Evolutionary conservation across 2,888 invertebrate species (phyloP), one percentile per base, ranked within the genome.

Genomic region (Drosophila subsilvestris): DNA sequence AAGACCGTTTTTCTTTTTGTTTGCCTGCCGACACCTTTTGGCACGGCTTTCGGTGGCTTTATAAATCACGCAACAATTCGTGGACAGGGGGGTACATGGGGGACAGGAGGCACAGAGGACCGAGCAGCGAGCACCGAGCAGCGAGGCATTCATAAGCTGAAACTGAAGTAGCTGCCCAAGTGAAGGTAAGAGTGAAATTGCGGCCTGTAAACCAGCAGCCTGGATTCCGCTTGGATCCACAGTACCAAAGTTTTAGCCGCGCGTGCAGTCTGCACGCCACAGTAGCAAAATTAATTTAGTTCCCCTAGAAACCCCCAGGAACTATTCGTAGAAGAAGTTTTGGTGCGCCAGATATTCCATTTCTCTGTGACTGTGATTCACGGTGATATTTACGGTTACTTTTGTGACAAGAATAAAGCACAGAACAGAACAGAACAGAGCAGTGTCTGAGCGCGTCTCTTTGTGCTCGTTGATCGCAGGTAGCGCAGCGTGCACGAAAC

Each of bases 41-140:
- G 43, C 32, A 14, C 20, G 22, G 5, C 2, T 32, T 45, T 51
- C 1, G 50, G 32, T 37, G 50, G 42, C 51, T 57, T 70, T 53
- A 79, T 75, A 79, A 80, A 79, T 79, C 82, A 79, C 55, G 47
- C 51, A 49, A 20, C 51, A 65, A 66, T 65, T 81, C 59, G 37
- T 66, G 57, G 55, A 27, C 25, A 12, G 22, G 22, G 2, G 20
- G 2, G 3, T 22, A 22, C 22, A 22, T 0, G 22, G 32, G 3
- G 32, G 37, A 12, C 37, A n/a, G n/a, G n/a, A n/a, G n/a, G n/a
- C n/a, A n/a, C n/a, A n/a, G n/a, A n/a, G n/a, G n/a, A n/a, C n/a
- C n/a, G n/a, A n/a, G n/a, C n/a, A n/a, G n/a, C 1, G 14, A 37
- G 37, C 5, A 12, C 32, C 0, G 27, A 27, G 27, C 9, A 9